Conservation (phyloP, 2,113 vertebrate species). For the Mesoclemmys tuberculata region DNA sequence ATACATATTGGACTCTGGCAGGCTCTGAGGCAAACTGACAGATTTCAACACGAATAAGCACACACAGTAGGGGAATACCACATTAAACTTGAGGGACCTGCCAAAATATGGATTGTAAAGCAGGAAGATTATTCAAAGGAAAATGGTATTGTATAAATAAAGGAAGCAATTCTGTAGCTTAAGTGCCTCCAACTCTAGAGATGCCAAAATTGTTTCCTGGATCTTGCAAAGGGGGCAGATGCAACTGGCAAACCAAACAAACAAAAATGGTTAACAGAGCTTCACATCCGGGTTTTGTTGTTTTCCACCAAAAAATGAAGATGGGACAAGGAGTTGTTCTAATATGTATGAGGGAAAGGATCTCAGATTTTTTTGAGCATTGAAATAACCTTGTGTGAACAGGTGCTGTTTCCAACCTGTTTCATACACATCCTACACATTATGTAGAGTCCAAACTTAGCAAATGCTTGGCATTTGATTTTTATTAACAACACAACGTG, state of each 20-base stretch:
- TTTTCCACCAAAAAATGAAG: background rate
- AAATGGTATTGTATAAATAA: background rate
- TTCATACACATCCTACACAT: background rate
- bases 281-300: slow-evolving; percentile 52
- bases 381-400: background rate
- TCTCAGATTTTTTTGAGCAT: background rate
- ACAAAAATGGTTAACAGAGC: background rate
- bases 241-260: slow-evolving; percentile 45
- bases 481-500: background rate
- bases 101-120: background rate
- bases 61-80: background rate
- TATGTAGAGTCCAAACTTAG: background rate
- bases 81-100: background rate
- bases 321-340: background rate
- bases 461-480: background rate
- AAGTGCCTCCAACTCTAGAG: slow-evolving; percentile 24
- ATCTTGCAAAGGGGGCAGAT: slow-evolving; percentile 35
- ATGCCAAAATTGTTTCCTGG: background rate
- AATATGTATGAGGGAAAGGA: background rate
- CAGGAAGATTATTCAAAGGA: background rate
- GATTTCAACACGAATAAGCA: background rate
- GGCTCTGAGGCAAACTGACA: background rate
- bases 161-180: slow-evolving; percentile 22
- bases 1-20: background rate
- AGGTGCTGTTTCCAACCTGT: background rate